phyloP scores from a whole-genome alignment of 2,888 invertebrate genomes.

The Timema cristinae region DNA sequence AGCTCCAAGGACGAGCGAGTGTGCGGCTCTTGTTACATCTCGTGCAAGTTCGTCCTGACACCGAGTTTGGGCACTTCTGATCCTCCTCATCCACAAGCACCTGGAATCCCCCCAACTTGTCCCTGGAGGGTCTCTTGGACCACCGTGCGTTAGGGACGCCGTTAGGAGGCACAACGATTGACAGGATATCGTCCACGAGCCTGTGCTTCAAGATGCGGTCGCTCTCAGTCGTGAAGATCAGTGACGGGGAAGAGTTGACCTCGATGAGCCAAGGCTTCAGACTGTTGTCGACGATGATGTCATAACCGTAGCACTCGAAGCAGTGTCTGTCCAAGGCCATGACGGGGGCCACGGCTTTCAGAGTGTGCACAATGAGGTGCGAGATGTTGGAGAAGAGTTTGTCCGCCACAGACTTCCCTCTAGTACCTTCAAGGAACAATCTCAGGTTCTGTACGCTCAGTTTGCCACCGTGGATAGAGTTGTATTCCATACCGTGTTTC shows the following conservation, averaged over 20 bases:
- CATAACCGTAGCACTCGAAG: constrained; percentile 93
- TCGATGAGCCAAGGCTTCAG: constrained; percentile 92
- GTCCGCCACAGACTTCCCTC: constrained; percentile 83
- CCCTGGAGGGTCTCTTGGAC: constrained; percentile 73
- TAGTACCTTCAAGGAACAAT: constrained; percentile 84
- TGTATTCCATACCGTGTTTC: constrained; percentile 94
- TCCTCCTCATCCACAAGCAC: constrained; percentile 75
- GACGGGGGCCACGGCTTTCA: constrained; percentile 87
- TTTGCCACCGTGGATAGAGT: constrained; percentile 90
- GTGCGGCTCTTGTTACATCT: too few species aligned
- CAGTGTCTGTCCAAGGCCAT: constrained; percentile 92
- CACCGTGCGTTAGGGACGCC: constrained; percentile 78
- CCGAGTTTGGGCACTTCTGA: too few species aligned
- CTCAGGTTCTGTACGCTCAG: constrained; percentile 87
- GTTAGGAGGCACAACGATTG: constrained; percentile 82
- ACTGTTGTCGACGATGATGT: constrained; percentile 91
- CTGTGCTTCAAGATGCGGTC: constrained; percentile 92
- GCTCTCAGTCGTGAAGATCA: constrained; percentile 90
- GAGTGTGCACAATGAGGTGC: constrained; percentile 86
- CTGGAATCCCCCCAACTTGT: constrained; percentile 77
- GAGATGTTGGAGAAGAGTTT: constrained; percentile 82
- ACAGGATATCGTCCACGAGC: constrained; percentile 86
- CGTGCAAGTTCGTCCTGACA: too few species aligned
- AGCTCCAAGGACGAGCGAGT: too few species aligned
- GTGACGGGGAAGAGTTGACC: constrained; percentile 88